phyloP scores from a whole-genome alignment of 1,140 invertebrate species.

The Acromyrmex echinatior region DNA sequence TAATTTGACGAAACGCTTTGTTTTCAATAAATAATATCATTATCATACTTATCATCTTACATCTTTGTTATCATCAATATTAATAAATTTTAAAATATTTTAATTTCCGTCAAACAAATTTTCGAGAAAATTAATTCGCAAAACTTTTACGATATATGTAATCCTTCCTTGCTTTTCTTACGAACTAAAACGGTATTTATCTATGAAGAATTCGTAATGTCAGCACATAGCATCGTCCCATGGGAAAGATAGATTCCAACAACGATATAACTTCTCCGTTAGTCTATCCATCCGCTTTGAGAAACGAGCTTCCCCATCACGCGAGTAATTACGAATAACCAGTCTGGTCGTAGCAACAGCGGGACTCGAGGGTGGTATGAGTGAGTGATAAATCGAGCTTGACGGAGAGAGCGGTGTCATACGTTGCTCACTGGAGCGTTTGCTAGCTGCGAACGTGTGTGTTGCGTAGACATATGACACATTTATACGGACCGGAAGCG shows the following conservation, averaged over 20 bases:
- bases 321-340: conserved; percentile 78
- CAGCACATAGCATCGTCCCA: conserved; percentile 36
- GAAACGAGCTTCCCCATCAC: conserved; percentile 69
- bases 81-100: neutral
- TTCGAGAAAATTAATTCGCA: neutral
- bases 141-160: neutral
- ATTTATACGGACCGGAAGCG: conserved; percentile 38
- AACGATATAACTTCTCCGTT: conserved; percentile 69
- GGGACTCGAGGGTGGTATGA: conserved; percentile 53
- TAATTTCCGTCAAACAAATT: neutral
- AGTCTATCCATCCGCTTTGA: conserved; percentile 67
- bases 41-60: neutral
- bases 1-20: neutral
- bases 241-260: conserved; percentile 40
- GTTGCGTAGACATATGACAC: conserved; percentile 3
- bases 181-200: conserved; percentile 15
- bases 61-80: neutral
- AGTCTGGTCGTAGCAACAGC: conserved; percentile 66
- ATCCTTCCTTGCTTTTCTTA: neutral
- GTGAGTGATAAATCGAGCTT: conserved; percentile 75
- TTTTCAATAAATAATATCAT: neutral
- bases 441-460: neutral
- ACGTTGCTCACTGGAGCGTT: conserved; percentile 42
- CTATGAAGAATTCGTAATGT: conserved; percentile 46
- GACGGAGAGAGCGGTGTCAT: conserved; percentile 62